phyloP scores from a whole-genome alignment of 2,797 vertebrate genomes.

The Rhinichthys osculus region DNA sequence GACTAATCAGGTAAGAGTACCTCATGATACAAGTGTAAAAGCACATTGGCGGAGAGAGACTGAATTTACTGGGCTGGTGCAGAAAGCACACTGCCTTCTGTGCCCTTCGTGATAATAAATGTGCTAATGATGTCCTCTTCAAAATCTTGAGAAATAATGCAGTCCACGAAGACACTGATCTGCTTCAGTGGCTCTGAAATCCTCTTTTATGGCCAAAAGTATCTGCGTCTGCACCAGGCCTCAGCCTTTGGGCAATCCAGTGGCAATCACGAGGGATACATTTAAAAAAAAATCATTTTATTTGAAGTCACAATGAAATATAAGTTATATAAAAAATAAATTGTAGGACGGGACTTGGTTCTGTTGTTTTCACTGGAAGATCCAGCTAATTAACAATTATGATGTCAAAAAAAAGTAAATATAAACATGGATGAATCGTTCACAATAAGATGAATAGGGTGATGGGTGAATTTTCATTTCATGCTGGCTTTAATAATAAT shows the following conservation, averaged over 20 bases:
- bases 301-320: not conserved
- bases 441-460: not conserved
- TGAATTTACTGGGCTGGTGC: constrained; percentile 12
- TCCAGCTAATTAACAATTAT: not conserved
- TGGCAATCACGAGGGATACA: no score
- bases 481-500: not conserved
- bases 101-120: constrained; percentile 13
- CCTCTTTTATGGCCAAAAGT: not conserved
- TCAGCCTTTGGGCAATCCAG: not conserved
- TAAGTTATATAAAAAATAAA: not conserved
- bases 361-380: not conserved
- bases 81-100: not conserved
- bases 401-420: no score
- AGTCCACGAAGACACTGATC: not conserved
- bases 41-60: not conserved
- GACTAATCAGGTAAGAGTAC: constrained; percentile 25
- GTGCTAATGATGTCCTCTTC: constrained; percentile 35
- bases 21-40: constrained; percentile 20
- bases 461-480: not conserved
- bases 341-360: no score
- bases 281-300: not conserved
- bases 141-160: constrained; percentile 36
- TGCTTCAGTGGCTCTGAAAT: constrained; percentile 20
- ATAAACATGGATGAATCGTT: not conserved
- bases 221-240: not conserved